phyloP scores from a whole-genome alignment of 2,888 invertebrate species.

The Terebella lapidaria region DNA sequence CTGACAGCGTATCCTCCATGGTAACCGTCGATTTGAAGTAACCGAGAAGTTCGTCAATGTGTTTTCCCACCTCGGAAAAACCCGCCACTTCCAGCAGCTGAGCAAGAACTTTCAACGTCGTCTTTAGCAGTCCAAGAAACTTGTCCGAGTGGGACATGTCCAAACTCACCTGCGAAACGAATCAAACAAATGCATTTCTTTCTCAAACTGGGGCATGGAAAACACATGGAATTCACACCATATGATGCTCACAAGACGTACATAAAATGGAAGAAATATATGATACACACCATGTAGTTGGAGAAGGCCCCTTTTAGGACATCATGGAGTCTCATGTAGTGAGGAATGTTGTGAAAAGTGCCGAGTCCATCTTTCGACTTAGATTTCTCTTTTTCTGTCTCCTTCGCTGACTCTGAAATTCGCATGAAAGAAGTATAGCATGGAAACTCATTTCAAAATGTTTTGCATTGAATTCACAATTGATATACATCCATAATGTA shows the following conservation, averaged over 20 bases:
- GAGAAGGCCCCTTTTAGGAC: slow-evolving; percentile 75
- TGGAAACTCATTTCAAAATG: no score
- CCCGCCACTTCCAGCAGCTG: slow-evolving; percentile 55
- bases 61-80: slow-evolving; percentile 64
- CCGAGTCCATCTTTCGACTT: slow-evolving; percentile 46
- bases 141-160: slow-evolving; percentile 52
- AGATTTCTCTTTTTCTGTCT: slow-evolving; percentile 43
- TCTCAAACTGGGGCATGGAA: no score
- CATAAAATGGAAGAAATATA: neutral
- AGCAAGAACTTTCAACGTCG: slow-evolving; percentile 64
- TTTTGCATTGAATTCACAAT: no score
- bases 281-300: slow-evolving; percentile 72
- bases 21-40: slow-evolving; percentile 70
- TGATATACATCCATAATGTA: no score
- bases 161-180: slow-evolving; percentile 40
- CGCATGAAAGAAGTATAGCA: no score
- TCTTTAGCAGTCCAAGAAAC: slow-evolving; percentile 42
- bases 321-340: slow-evolving; percentile 81
- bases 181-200: no score
- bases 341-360: slow-evolving; percentile 60
- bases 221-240: no score
- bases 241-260: no score
- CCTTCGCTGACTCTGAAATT: slow-evolving; percentile 26
- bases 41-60: slow-evolving; percentile 74
- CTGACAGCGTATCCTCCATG: slow-evolving; percentile 66